Percentiles rank a stretch among this genome's conserved stretches.
Conservation (phyloP, 1,140 invertebrate genomes). For the Ooceraea biroi region DNA sequence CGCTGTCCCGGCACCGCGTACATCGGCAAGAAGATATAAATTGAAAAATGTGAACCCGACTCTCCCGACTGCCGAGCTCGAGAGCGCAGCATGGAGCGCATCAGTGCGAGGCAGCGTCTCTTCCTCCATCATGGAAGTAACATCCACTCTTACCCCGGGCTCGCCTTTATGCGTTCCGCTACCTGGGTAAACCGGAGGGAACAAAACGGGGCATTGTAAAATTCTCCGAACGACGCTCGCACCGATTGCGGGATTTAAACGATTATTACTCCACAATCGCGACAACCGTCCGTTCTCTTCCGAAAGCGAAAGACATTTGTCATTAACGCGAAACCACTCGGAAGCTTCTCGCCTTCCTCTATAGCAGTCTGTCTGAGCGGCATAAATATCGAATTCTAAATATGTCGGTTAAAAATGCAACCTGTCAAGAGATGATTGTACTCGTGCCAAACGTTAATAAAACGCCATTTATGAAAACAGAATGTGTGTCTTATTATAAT, state of each 20-base stretch:
- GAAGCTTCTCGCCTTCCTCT: background rate
- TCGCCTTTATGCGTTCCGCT: conserved; percentile 50
- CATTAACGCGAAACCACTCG: conserved; percentile 13
- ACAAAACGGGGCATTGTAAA: conserved; percentile 48
- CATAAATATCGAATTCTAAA: conserved; percentile 47
- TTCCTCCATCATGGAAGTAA: conserved; percentile 32
- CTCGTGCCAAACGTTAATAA: conserved; percentile 17
- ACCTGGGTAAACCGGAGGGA: conserved; percentile 22
- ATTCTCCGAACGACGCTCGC: conserved; percentile 51
- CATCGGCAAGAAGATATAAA: conserved; percentile 37
- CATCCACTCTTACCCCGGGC: conserved; percentile 13
- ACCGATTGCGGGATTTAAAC: conserved; percentile 70
- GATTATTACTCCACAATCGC: conserved; percentile 9
- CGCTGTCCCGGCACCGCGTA: background rate
- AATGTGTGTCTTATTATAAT: conserved; percentile 44
- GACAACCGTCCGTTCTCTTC: conserved; percentile 14
- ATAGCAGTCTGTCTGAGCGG: background rate
- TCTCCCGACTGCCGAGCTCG: conserved; percentile 22
- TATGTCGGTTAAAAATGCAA: conserved; percentile 28
- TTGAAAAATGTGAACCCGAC: conserved; percentile 50
- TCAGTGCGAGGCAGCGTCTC: background rate
- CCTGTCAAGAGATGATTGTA: background rate
- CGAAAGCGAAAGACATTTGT: conserved; percentile 6
- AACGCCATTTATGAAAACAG: conserved; percentile 54
- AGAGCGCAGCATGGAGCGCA: conserved; percentile 4